phyloP scores from a whole-genome alignment of 2,113 vertebrate genomes.

The Chlorodrepanis virens region DNA sequence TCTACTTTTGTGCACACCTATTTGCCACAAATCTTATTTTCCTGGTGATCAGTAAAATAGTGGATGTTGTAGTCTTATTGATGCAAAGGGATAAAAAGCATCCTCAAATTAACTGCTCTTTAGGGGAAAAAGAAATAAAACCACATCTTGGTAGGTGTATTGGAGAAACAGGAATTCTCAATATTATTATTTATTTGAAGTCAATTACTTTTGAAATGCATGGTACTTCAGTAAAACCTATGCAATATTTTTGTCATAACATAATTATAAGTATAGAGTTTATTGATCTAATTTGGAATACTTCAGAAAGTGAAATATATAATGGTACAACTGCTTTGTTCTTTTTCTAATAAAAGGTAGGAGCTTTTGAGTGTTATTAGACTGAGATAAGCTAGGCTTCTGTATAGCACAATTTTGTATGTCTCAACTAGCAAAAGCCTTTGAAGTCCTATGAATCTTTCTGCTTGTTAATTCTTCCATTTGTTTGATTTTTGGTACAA shows the following conservation, averaged over 20 bases:
- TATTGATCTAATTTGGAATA: constrained; percentile 46
- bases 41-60: constrained; percentile 6
- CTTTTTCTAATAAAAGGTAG: constrained; percentile 74
- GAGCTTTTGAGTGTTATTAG: constrained; percentile 78
- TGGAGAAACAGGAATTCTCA: background rate
- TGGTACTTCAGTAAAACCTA: background rate
- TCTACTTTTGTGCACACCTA: constrained; percentile 14
- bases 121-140: background rate
- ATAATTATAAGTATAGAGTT: constrained; percentile 35
- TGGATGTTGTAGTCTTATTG: background rate
- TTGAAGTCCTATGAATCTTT: constrained; percentile 78
- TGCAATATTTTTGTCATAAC: background rate
- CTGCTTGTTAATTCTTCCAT: constrained; percentile 86
- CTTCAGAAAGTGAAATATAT: constrained; percentile 57
- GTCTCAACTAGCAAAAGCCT: constrained; percentile 77
- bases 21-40: constrained; percentile 28
- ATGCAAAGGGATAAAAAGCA: background rate
- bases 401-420: constrained; percentile 76
- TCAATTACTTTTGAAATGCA: background rate
- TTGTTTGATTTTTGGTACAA: constrained; percentile 88
- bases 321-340: constrained; percentile 70
- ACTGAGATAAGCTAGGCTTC: constrained; percentile 83
- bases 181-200: background rate
- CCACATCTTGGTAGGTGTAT: background rate
- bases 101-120: background rate